Base-by-base conservation (phyloP, 2,113 vertebrate genomes). In the Ceyx margarethae region DNA sequence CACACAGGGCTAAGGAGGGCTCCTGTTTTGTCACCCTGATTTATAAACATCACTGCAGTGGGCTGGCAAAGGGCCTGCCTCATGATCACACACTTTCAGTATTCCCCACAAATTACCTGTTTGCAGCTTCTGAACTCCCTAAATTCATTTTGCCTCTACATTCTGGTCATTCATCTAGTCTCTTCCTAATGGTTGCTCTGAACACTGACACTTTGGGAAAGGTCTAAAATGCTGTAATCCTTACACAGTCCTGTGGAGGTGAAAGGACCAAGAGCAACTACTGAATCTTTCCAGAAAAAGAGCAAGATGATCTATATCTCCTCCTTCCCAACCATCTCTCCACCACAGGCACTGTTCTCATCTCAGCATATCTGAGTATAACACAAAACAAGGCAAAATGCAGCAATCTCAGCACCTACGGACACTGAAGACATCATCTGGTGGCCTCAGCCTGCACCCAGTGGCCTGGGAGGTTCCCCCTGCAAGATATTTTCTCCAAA, bases 81-180 rank as follows among this genome's bases (percentile, higher is more conserved):
- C 28, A 0, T 71, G 86, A 86, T 66, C 20, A 0, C 85, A 65
- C 77, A 75, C 80, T 78, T 81, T 77, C 54, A 8, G 54, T 90
- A 57, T 28, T 87, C 89, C 65, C 89, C 5, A 13, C 65, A 95
- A 90, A 96, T 57, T 21, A 85, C 80, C 85, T 78, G 37, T 91
- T 85, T 83, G 87, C 72, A 66, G 77, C 72, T 77, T 89, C 76
- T 83, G 72, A 95, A 83, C 68, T 64, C 78, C 50, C 93, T 85
- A 95, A 95, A 95, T 96, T 94, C 91, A 91, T 95, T 95, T 95
- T 89, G 82, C 77, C 92, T 79, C 94, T 91, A 16, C 5, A 12
- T 93, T 94, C 75, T 91, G 87, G 72, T 75, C 94, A 96, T 96
- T 82, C 78, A 93, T 97, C 93, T 96, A 72, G 14, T 69, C 61